phyloP scores from a whole-genome alignment of 1,140 invertebrate species.

The Drosophila setifemur region DNA sequence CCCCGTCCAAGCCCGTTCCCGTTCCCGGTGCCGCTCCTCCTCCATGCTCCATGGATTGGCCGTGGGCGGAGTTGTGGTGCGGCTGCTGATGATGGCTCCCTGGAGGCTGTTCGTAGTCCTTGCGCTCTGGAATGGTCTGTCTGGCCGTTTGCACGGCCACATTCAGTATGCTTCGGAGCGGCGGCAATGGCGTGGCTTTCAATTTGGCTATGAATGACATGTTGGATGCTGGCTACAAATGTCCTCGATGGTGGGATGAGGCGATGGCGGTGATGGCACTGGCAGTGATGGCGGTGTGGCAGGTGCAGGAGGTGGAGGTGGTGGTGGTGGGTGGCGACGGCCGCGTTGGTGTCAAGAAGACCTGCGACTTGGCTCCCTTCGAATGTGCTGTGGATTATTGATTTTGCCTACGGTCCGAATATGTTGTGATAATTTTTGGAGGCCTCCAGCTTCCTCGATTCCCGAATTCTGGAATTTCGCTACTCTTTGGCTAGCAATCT shows the following conservation, averaged over 20 bases:
- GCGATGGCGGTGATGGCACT: conserved; percentile 19
- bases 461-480: not conserved
- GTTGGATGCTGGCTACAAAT: conserved; percentile 35
- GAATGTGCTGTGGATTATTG: conserved; percentile 60
- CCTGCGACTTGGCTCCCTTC: conserved; percentile 37
- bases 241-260: conserved; percentile 32
- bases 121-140: conserved; percentile 89
- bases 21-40: no score
- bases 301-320: conserved; percentile 18
- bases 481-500: not conserved
- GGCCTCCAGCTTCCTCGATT: conserved; percentile 19
- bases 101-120: conserved; percentile 76
- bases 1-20: conserved; percentile 78
- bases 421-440: not conserved
- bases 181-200: conserved; percentile 84
- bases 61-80: conserved; percentile 84
- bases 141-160: conserved; percentile 91
- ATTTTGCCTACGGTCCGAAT: conserved; percentile 45
- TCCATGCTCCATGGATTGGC: conserved; percentile 84
- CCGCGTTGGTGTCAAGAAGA: conserved; percentile 54
- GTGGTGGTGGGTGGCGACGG: conserved; percentile 58
- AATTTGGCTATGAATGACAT: conserved; percentile 82
- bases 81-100: conserved; percentile 44
- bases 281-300: conserved; percentile 11
- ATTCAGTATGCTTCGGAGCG: conserved; percentile 88